Base-by-base conservation (phyloP, 2,888 invertebrate species). In the Thymelicus acteon region DNA sequence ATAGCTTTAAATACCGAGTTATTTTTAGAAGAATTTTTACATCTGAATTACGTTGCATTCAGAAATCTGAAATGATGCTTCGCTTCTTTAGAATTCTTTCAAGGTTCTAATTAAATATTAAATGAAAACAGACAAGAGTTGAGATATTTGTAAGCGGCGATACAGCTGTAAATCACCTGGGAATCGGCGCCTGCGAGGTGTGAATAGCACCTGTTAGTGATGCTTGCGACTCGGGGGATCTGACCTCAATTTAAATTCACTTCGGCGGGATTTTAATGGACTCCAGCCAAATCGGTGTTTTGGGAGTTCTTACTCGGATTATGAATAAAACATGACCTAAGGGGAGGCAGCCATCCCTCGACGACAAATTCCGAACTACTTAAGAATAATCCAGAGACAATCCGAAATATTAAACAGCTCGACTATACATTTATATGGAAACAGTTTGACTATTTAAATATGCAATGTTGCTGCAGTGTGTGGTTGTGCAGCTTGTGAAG, bases 301-400 rank as follows among this genome's bases (percentile, higher is more conserved):
- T 82, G 84, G 85, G 85, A 85, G 80, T 85, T 86, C 81, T 82
- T 83, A 83, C 84, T 82, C 79, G 77, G 82, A 83, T 85, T 82
- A 89, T 90, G 89, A 91, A 91, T 91, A 89, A 90, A 89, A 91
- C 90, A 91, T 91, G 77, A 67, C 75, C 73, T 68, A 75, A 74
- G 71, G 72, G 74, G 72, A 72, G 70, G 66, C 72, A 62, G 69
- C 75, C 72, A 67, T 70, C 72, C 75, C 71, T 70, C 68, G 66
- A 58, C 69, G 69, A 72, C 71, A 65, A 73, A 72, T 76, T 75
- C 60, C 64, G 61, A 73, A 74, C 73, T 76, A 73, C 73, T 73
- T 67, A 67, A 72, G 80, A 81, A 79, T 81, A 80, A 80, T 79
- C 78, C 72, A 71, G 76, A 79, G 76, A 77, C 79, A 79, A 77